phyloP scores from a whole-genome alignment of 2,113 vertebrate species.

The Syrrhaptes paradoxus region DNA sequence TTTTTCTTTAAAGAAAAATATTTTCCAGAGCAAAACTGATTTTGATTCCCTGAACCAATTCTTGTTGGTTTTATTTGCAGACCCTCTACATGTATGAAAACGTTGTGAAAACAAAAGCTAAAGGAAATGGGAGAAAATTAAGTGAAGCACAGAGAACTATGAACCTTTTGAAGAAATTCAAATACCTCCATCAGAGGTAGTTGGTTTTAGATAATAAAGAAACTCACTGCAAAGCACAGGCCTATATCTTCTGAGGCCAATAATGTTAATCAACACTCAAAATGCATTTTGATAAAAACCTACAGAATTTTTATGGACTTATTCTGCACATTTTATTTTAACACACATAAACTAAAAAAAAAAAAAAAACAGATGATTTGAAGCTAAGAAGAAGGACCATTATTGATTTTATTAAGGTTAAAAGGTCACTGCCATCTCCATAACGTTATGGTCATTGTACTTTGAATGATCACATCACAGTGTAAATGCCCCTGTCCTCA shows the following conservation, averaged over 20 bases:
- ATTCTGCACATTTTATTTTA: background rate
- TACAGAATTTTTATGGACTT: background rate
- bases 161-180: background rate
- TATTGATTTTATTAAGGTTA: background rate
- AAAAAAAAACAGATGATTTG: background rate
- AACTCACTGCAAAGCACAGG: background rate
- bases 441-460: background rate
- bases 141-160: background rate
- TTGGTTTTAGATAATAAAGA: background rate
- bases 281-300: background rate
- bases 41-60: background rate
- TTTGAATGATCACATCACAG: constrained; percentile 9
- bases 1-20: background rate
- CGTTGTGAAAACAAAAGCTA: background rate
- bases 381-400: background rate
- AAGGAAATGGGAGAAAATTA: background rate
- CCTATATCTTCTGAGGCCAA: background rate
- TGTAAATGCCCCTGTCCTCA: background rate
- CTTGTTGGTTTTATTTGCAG: background rate
- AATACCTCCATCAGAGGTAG: background rate
- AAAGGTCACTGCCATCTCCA: background rate
- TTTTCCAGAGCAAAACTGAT: background rate
- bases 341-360: background rate
- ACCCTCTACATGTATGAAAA: background rate
- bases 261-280: background rate